Evolutionary conservation across 1,140 invertebrate species (phyloP).

Genomic region (Micrasema minimum): DNA sequence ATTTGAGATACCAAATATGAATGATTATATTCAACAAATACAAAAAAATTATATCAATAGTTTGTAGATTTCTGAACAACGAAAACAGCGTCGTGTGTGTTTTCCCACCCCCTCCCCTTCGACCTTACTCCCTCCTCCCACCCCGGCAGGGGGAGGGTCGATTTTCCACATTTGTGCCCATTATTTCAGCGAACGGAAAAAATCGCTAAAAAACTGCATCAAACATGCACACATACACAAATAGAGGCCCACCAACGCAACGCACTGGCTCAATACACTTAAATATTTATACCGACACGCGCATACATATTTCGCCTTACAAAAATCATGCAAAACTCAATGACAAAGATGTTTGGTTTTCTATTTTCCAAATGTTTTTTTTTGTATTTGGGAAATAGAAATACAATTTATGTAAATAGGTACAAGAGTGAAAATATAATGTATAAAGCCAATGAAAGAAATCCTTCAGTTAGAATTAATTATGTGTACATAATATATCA

Average conservation of each 20-base stretch:
- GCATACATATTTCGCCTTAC: slow-evolving; percentile 1
- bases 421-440: too few relatives aligned
- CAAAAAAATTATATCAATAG: too few relatives aligned
- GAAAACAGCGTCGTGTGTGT: slow-evolving; percentile 11
- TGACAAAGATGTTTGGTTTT: too few relatives aligned
- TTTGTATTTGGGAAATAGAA: too few relatives aligned
- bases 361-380: too few relatives aligned
- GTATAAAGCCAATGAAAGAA: too few relatives aligned
- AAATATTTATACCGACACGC: slow-evolving; percentile 6
- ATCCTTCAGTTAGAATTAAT: too few relatives aligned
- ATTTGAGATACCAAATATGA: neutral
- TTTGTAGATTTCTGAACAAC: slow-evolving; percentile 16
- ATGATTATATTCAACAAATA: too few relatives aligned
- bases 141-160: slow-evolving; percentile 27
- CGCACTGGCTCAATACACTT: slow-evolving; percentile 32
- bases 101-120: neutral
- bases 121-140: slow-evolving; percentile 9
- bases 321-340: slow-evolving; percentile 28
- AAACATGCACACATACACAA: slow-evolving; percentile 34
- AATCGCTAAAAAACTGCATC: slow-evolving; percentile 44
- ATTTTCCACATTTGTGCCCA: slow-evolving; percentile 54
- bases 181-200: slow-evolving; percentile 53
- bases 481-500: too few relatives aligned
- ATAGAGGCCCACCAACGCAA: slow-evolving; percentile 10
- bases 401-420: too few relatives aligned